Evolutionary conservation across 2,797 vertebrate genomes (phyloP).

Genomic region (Linurgus olivaceus): DNA sequence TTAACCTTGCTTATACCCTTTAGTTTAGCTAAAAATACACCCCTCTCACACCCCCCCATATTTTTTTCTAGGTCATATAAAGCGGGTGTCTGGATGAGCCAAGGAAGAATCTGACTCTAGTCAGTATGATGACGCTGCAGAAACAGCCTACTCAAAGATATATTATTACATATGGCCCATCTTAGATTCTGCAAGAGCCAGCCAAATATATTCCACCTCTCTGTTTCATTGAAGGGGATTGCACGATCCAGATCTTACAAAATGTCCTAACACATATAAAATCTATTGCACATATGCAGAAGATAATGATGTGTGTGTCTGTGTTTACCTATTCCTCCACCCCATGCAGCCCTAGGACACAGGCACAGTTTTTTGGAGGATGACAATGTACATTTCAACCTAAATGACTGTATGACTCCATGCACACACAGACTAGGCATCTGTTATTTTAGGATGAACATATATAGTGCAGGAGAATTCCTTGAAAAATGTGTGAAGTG

Average conservation of each 20-base stretch:
- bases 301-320: neutral
- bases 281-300: neutral
- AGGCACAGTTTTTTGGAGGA: neutral
- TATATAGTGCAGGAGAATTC: neutral
- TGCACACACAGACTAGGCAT: neutral
- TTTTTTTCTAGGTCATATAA: slow-evolving; percentile 79
- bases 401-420: neutral
- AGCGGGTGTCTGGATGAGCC: slow-evolving; percentile 71
- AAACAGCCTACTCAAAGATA: slow-evolving; percentile 73
- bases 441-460: neutral
- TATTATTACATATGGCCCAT: slow-evolving; percentile 73
- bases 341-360: neutral
- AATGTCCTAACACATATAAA: neutral
- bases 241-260: slow-evolving; percentile 14
- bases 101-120: slow-evolving; percentile 78
- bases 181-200: slow-evolving; percentile 61
- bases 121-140: slow-evolving; percentile 77
- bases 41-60: slow-evolving; percentile 53
- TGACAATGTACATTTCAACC: neutral
- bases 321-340: neutral
- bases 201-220: slow-evolving; percentile 67
- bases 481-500: neutral
- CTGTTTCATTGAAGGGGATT: slow-evolving; percentile 57
- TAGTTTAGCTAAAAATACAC: slow-evolving; percentile 78
- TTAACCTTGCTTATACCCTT: slow-evolving; percentile 70